Percentiles rank a stretch among this genome's conserved stretches.
Conservation (phyloP, 2,797 vertebrate genomes). For the Vireo griseus region DNA sequence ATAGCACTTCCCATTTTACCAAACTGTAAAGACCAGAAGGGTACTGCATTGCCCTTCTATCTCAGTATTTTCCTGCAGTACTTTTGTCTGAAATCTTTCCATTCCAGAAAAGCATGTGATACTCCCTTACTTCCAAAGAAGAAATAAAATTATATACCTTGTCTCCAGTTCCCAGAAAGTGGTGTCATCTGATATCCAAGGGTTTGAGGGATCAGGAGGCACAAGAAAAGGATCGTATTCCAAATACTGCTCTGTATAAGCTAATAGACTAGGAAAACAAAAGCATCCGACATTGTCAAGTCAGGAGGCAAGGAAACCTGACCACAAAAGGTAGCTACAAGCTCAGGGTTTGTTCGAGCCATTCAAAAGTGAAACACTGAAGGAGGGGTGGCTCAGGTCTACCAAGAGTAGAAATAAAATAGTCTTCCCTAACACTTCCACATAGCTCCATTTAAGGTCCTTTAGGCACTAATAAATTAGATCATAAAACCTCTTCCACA, state of each 20-base stretch:
- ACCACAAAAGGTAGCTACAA: background rate
- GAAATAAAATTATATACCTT: constrained; percentile 75
- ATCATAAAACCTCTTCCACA: background rate
- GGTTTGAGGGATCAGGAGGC: constrained; percentile 90
- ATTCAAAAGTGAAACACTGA: background rate
- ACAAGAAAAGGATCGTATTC: constrained; percentile 97
- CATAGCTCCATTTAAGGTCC: background rate
- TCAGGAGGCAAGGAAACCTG: background rate
- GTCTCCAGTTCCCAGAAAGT: constrained; percentile 93
- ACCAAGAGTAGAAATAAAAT: background rate
- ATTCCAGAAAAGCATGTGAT: background rate
- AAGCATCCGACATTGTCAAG: background rate
- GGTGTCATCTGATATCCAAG: constrained; percentile 93
- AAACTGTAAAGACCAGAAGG: background rate
- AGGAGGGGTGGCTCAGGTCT: background rate
- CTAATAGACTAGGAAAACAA: constrained; percentile 82
- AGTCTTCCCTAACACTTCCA: background rate
- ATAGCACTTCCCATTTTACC: background rate
- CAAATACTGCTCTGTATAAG: constrained; percentile 92
- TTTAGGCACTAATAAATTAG: background rate
- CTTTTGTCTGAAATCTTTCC: background rate
- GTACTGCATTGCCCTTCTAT: background rate
- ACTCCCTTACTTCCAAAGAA: background rate
- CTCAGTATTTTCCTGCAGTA: background rate
- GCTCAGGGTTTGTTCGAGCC: background rate